Percentiles rank a stretch among this genome's conserved stretches.
Conservation (phyloP, 2,888 invertebrate genomes). For the Sylvicola fuscatus region DNA sequence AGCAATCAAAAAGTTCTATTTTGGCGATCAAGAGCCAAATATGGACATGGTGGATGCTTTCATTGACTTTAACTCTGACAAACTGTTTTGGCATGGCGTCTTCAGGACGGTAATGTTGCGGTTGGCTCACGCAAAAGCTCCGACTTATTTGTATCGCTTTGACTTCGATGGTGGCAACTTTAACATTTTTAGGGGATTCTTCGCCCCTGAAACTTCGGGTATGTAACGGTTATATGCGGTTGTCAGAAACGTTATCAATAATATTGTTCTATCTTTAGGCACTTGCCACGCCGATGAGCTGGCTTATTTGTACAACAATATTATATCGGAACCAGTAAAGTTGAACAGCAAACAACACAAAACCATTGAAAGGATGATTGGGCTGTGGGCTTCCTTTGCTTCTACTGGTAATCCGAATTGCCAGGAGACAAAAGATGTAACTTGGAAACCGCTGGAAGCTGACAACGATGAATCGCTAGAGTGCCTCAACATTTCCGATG, state of each 20-base stretch:
- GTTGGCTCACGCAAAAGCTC: conserved; percentile 13
- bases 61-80: conserved; percentile 10
- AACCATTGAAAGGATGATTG: not conserved
- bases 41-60: conserved; percentile 10
- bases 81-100: conserved; percentile 21
- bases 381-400: conserved; percentile 2
- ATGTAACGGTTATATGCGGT: conserved; percentile 8
- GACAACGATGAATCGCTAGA: not conserved
- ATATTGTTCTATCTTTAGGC: not conserved
- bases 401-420: conserved; percentile 3
- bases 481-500: conserved; percentile 4
- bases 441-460: conserved; percentile 1
- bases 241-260: not conserved
- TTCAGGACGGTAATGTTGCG: conserved; percentile 16
- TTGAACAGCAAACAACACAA: not conserved
- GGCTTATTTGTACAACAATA: conserved; percentile 1
- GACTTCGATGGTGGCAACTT: conserved; percentile 18
- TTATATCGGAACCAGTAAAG: not conserved
- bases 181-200: conserved; percentile 7
- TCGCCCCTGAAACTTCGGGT: conserved; percentile 12
- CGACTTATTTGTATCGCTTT: conserved; percentile 23
- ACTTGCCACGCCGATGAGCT: not conserved
- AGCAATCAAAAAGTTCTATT: conserved; percentile 24
- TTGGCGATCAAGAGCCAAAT: conserved; percentile 22
- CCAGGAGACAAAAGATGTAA: not conserved